Percentiles rank a stretch among this genome's conserved stretches.
These are phyloP conservation scores for Moxostoma hubbsi DNA, from an alignment of 2,797 vertebrate species.

Conservation along the genomic window DNA sequence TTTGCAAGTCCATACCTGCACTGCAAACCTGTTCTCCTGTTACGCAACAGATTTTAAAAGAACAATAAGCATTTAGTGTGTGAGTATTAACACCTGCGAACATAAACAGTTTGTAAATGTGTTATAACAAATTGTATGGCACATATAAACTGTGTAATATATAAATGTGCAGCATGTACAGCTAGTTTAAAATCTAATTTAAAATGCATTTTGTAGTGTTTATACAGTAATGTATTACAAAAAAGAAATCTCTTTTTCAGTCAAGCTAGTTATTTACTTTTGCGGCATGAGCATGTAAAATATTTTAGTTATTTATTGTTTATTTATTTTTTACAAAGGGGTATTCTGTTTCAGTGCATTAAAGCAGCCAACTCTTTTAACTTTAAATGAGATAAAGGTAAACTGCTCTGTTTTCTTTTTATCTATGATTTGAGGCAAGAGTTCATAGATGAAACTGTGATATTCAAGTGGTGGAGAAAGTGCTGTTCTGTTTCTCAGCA, in stretches of 20 bases:
- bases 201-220: neutral
- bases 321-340: no score
- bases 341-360: no score
- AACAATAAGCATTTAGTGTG: neutral
- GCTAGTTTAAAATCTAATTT: neutral
- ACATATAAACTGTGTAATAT: neutral
- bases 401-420: neutral
- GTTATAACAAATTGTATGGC: neutral
- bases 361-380: no score
- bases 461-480: neutral
- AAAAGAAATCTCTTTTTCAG: neutral
- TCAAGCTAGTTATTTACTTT: no score
- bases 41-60: slow-evolving; percentile 35
- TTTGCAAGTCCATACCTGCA: slow-evolving; percentile 50
- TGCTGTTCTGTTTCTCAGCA: neutral
- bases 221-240: neutral
- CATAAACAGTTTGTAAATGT: neutral
- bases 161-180: neutral
- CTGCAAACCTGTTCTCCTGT: slow-evolving; percentile 33
- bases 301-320: no score
- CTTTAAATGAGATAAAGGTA: neutral
- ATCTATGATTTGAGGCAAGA: neutral
- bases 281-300: no score
- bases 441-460: slow-evolving; percentile 3
- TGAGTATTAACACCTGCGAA: neutral